A percentile compares a stretch with the other conserved stretches of the same genome.
phyloP scores from a whole-genome alignment of 92 coral and sea anemone species.

The Palythoa grandis region DNA sequence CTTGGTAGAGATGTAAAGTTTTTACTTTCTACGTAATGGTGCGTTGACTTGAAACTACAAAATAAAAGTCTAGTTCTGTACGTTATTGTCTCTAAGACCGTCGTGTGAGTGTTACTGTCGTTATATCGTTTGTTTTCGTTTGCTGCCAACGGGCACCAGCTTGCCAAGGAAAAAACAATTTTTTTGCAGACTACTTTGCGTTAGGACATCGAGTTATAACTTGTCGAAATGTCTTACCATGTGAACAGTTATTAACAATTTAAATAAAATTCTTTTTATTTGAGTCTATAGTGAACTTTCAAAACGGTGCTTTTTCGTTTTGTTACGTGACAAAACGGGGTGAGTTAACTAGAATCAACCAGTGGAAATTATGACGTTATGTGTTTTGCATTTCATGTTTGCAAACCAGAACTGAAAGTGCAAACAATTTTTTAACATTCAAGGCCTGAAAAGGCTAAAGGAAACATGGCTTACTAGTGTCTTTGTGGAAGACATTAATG shows the following conservation, averaged over 20 bases:
- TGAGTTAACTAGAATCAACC: background rate
- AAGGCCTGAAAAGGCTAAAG: slow-evolving; percentile 45
- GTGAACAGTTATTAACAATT: background rate
- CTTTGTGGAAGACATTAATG: slow-evolving; percentile 44
- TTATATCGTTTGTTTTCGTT: background rate
- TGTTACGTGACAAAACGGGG: background rate
- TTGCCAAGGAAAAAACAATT: background rate
- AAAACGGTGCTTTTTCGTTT: background rate
- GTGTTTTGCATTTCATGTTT: slow-evolving; percentile 26
- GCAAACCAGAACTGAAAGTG: slow-evolving; percentile 14
- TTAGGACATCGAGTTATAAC: background rate
- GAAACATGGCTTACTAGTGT: slow-evolving; percentile 49
- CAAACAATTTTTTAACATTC: slow-evolving; percentile 42
- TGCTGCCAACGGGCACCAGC: background rate
- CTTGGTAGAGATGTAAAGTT: no score
- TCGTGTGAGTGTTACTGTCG: background rate
- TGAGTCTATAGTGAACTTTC: background rate
- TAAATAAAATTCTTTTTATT: background rate
- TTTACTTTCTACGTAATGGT: no score
- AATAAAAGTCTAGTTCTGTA: no score
- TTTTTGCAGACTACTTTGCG: background rate
- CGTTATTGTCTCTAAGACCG: no score
- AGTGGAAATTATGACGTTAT: slow-evolving; percentile 34
- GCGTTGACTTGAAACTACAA: no score
- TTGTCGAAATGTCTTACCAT: background rate